These are phyloP conservation scores for Grallaria varia DNA, from an alignment of 2,113 vertebrate species.

Conservation along the genomic window DNA sequence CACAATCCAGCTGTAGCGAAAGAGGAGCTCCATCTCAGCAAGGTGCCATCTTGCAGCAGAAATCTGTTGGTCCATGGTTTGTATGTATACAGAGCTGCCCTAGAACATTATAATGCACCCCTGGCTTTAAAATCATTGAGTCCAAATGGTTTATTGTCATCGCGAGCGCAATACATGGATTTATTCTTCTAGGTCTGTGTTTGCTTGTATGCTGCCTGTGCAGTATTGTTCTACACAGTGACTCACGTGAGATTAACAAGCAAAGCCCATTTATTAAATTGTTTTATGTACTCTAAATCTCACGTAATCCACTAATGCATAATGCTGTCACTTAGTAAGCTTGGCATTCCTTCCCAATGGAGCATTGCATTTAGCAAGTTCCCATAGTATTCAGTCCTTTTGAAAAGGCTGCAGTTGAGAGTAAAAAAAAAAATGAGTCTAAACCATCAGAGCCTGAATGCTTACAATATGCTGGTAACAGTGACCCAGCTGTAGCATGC, in stretches of 20 bases:
- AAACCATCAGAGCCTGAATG: neutral
- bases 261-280: slow-evolving; percentile 53
- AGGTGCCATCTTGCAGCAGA: neutral
- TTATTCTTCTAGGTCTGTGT: neutral
- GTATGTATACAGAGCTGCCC: neutral
- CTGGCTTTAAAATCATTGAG: neutral
- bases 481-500: neutral
- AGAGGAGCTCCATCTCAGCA: neutral
- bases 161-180: neutral
- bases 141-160: neutral
- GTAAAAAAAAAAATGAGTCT: neutral
- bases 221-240: neutral
- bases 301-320: slow-evolving; percentile 39
- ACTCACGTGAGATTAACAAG: slow-evolving; percentile 31
- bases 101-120: neutral
- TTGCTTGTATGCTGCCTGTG: neutral
- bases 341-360: neutral
- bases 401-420: neutral
- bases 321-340: slow-evolving; percentile 7
- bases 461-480: neutral
- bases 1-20: neutral
- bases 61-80: rapidly evolving
- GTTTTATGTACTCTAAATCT: slow-evolving; percentile 44
- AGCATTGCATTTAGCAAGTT: neutral
- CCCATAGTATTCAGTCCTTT: neutral